Evolutionary conservation across 2,113 vertebrate genomes (phyloP).

Genomic region (Martes martes): DNA sequence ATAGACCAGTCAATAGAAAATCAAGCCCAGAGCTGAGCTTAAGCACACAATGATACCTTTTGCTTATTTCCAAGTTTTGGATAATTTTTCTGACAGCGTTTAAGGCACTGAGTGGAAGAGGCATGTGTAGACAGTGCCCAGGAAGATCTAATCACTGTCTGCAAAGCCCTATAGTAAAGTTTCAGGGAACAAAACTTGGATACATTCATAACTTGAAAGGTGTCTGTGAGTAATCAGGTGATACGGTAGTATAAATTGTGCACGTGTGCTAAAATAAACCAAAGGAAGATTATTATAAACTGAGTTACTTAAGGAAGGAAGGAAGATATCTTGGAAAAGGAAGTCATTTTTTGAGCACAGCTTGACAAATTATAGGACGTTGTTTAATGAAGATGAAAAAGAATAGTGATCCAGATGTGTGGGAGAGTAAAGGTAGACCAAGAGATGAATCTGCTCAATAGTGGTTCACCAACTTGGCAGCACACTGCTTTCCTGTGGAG

Average conservation of each 20-base stretch:
- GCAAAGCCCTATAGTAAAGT: not conserved
- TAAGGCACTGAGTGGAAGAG: not conserved
- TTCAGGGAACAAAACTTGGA: not conserved
- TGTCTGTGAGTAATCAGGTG: not conserved
- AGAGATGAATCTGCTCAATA: not conserved
- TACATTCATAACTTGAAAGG: not conserved
- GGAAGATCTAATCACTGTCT: not conserved
- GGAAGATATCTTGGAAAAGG: not conserved
- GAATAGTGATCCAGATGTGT: not conserved
- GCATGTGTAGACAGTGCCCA: not conserved
- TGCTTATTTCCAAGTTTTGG: not conserved
- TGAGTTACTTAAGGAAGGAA: constrained; percentile 9
- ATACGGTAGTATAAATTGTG: not conserved
- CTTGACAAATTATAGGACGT: not conserved
- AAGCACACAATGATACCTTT: not conserved
- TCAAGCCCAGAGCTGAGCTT: not conserved
- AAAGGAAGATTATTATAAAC: not conserved
- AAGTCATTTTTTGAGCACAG: not conserved
- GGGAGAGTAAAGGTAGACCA: not conserved
- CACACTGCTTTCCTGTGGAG: not conserved
- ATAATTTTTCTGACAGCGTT: not conserved
- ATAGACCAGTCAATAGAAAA: not conserved
- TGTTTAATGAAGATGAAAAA: not conserved
- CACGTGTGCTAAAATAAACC: constrained; percentile 13
- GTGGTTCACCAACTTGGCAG: not conserved